Base-by-base conservation (phyloP, 2,797 vertebrate species). In the Sebastes steindachneri region DNA sequence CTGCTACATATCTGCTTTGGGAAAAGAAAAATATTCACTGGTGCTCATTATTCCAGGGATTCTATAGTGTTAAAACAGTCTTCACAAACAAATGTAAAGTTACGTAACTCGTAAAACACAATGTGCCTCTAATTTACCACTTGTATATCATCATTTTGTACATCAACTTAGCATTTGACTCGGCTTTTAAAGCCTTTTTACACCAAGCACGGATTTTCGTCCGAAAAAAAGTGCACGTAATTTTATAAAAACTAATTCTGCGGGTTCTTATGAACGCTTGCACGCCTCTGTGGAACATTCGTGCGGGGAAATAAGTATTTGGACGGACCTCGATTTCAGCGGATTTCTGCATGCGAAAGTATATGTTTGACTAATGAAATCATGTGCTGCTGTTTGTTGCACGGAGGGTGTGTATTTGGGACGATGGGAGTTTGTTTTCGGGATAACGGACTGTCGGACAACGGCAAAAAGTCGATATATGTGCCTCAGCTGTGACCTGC, bases 401-500 rank as follows among this genome's bases (percentile, higher is more conserved):
- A 41, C 12, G 12, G 12, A 41, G 37, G 37, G 37, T 15, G 37
- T 41, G 37, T 41, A 41, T 41, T 41, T 41, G 37, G 12, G 37
- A 41, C 5, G 12, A 41, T 14, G 37, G 37, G 37, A 41, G 37
- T 14, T 41, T 41, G 37, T 41, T 41, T 41, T 41, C 37, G 2
- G 37, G 12, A 41, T 41, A 41, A 15, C 12, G 37, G 12, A 41
- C 37, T 41, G 37, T 15, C 37, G 37, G 37, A 14, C 37, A 41
- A 41, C n/a, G n/a, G 6, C 59, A 65, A 37, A 66, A 45, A 66
- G 70, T 35, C 3, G 4, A 51, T 65, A n/a, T n/a, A 33, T 33
- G 35, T 53, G 37, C 68, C 60, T 82, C 35, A 62, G 33, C 45
- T 78, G 59, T 29, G 75, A 74, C 48, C 64, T 58, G 26, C 21